These are phyloP conservation scores for Emydocephalus ijimae DNA, from an alignment of 2,113 vertebrate genomes.

Conservation along the genomic window DNA sequence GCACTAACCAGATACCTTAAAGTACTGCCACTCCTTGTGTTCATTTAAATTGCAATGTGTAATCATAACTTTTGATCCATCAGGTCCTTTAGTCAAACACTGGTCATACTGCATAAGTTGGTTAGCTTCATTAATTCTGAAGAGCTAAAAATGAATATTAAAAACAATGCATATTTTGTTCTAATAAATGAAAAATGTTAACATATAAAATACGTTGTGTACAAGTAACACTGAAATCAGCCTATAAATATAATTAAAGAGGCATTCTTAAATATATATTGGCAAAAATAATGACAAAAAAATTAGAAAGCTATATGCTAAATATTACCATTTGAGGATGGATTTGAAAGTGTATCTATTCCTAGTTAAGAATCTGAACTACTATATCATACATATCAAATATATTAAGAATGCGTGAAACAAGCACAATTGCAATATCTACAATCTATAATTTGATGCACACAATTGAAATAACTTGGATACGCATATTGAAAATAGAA, in stretches of 20 bases:
- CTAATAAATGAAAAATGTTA: neutral
- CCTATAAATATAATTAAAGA: neutral
- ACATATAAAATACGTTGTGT: neutral
- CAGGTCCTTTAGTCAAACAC: slow-evolving; percentile 84
- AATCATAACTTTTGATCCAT: slow-evolving; percentile 84
- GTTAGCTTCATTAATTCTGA: slow-evolving; percentile 95
- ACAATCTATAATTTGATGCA: neutral
- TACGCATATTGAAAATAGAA: neutral
- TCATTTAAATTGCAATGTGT: slow-evolving; percentile 91
- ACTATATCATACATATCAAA: neutral
- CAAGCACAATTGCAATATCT: neutral
- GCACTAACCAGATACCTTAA: slow-evolving; percentile 80
- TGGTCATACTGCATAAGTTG: slow-evolving; percentile 98
- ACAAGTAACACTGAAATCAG: neutral
- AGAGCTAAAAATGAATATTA: slow-evolving; percentile 74
- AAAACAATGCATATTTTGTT: slow-evolving; percentile 12
- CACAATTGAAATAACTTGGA: neutral
- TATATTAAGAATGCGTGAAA: neutral
- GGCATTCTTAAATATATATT: neutral
- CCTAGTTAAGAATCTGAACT: neutral
- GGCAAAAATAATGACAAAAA: neutral
- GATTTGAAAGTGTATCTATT: neutral
- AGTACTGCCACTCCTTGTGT: slow-evolving; percentile 90
- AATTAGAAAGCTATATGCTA: neutral
- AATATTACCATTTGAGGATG: neutral